Evolutionary conservation across 2,113 vertebrate species (phyloP).

Genomic region (Steatornis caripensis): DNA sequence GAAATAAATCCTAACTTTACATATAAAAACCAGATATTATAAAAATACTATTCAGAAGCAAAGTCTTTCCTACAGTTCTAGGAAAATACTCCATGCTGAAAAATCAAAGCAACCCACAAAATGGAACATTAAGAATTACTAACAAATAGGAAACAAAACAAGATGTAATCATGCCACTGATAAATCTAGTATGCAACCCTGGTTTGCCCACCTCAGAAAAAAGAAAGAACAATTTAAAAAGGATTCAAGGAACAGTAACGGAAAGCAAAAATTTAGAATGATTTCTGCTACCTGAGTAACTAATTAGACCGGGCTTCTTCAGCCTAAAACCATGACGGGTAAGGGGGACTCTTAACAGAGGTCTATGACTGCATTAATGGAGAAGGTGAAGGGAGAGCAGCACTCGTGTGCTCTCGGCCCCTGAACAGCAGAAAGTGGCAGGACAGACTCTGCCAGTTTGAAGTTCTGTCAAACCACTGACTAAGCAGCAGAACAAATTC

Average conservation of each 20-base stretch:
- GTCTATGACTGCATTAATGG: neutral
- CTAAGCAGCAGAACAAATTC: neutral
- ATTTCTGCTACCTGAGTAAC: neutral
- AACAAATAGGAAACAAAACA: neutral
- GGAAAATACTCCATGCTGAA: neutral
- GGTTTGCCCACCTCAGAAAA: neutral
- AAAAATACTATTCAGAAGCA: neutral
- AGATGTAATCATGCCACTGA: neutral
- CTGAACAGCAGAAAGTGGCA: neutral
- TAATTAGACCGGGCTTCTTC: neutral
- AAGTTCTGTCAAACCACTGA: neutral
- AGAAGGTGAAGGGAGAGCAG: neutral
- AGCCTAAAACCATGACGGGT: neutral
- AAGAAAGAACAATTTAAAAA: neutral
- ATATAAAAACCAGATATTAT: neutral
- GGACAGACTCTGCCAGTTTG: neutral
- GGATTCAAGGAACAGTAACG: neutral
- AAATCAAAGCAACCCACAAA: neutral
- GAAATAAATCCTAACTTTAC: neutral
- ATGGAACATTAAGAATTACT: neutral
- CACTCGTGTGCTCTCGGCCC: accelerated
- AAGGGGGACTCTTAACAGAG: neutral
- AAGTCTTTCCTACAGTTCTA: neutral
- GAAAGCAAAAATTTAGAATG: neutral
- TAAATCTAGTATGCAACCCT: neutral